phyloP scores from a whole-genome alignment of 2,113 vertebrate genomes.

The Strigops habroptila region DNA sequence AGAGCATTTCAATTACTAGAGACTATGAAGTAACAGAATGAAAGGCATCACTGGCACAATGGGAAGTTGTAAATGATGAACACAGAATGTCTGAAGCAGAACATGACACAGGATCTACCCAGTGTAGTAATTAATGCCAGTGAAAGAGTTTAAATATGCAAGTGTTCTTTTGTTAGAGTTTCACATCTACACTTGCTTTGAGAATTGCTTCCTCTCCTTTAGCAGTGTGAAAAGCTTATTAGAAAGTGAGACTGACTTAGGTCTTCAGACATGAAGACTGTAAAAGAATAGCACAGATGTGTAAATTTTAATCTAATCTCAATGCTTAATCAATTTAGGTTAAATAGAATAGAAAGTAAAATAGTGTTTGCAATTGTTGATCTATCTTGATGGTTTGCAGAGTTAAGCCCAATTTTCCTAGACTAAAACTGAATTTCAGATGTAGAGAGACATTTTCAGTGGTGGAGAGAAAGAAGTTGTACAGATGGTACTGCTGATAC shows the following conservation, averaged over 20 bases:
- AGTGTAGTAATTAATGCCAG: background rate
- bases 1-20: background rate
- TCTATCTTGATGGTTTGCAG: background rate
- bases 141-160: background rate
- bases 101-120: background rate
- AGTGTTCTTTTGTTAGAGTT: background rate
- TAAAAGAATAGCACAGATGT: accelerated
- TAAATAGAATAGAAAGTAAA: background rate
- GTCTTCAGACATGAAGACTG: background rate
- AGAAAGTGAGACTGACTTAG: background rate
- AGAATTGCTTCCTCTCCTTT: background rate
- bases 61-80: background rate
- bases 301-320: background rate
- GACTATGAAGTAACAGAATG: background rate
- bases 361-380: background rate
- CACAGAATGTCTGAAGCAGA: background rate
- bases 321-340: background rate
- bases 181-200: background rate
- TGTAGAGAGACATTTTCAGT: background rate
- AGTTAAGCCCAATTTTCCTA: background rate
- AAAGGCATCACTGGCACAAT: background rate
- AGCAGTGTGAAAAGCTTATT: background rate
- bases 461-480: background rate
- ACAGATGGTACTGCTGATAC: background rate
- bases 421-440: background rate